These are phyloP conservation scores for Aphidius colemani DNA, from an alignment of 2,888 invertebrate genomes.

Conservation along the genomic window DNA sequence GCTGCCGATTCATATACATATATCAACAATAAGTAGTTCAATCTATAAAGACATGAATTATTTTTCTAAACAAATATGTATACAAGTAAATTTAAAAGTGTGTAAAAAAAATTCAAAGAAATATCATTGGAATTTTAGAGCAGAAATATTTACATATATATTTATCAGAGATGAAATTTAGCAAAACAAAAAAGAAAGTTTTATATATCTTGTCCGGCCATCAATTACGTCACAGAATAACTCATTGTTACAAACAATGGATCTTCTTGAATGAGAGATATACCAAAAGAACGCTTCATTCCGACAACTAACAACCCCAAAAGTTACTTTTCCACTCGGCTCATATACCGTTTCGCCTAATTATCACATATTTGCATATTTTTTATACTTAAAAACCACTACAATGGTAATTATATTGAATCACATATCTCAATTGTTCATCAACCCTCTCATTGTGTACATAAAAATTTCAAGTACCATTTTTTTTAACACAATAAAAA, in stretches of 20 bases:
- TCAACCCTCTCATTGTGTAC: neutral
- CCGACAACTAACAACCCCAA: conserved; percentile 19
- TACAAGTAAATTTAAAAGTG: no score
- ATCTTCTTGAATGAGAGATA: conserved; percentile 16
- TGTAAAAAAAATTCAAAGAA: neutral
- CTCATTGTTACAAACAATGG: conserved; percentile 57
- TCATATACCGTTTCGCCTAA: conserved; percentile 54
- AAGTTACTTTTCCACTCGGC: conserved; percentile 41
- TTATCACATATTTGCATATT: conserved; percentile 55
- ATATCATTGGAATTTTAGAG: no score
- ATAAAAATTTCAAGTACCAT: neutral
- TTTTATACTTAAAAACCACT: conserved; percentile 19
- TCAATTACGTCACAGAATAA: conserved; percentile 59
- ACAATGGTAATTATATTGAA: neutral
- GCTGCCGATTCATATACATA: conserved; percentile 17
- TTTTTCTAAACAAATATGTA: no score
- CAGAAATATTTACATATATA: conserved; percentile 1
- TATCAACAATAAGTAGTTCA: no score
- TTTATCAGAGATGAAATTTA: conserved; percentile 15
- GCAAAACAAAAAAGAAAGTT: neutral
- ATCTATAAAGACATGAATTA: no score
- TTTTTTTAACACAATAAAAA: neutral
- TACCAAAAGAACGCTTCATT: neutral
- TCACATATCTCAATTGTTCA: no score
- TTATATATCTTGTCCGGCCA: conserved; percentile 40